These are phyloP conservation scores for Brachyalestes nurse DNA, from an alignment of 2,797 vertebrate species.

Conservation along the genomic window DNA sequence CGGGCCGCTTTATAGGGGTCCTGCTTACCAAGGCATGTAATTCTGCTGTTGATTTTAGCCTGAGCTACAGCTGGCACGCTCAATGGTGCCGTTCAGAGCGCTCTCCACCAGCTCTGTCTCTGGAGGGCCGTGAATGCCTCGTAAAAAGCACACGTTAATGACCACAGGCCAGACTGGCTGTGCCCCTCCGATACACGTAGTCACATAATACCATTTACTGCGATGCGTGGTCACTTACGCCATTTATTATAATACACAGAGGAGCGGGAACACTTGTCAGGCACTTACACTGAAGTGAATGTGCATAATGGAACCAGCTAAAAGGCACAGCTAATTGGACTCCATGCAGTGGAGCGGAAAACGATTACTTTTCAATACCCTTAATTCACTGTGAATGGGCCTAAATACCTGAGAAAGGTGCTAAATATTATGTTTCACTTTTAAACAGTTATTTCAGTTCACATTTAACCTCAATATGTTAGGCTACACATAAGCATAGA, in stretches of 20 bases:
- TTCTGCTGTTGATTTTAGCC: conserved; percentile 77
- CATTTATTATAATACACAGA: conserved; percentile 42
- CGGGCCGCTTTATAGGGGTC: conserved; percentile 69
- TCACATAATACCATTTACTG: conserved; percentile 55
- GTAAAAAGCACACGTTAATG: conserved; percentile 73
- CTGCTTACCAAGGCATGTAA: conserved; percentile 73
- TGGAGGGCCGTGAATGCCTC: conserved; percentile 68
- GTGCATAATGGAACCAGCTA: conserved; percentile 17
- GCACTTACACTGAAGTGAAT: conserved; percentile 30
- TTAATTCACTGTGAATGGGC: not conserved
- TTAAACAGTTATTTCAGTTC: not conserved
- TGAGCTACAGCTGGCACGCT: conserved; percentile 66
- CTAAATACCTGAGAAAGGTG: not conserved
- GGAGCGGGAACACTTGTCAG: conserved; percentile 35
- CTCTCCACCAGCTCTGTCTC: conserved; percentile 66
- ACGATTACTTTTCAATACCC: not conserved
- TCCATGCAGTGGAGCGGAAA: not conserved
- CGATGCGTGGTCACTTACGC: conserved; percentile 47
- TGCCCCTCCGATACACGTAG: conserved; percentile 52
- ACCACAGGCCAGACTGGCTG: conserved; percentile 61
- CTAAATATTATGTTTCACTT: not conserved
- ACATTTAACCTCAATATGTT: too few relatives aligned
- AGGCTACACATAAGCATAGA: too few relatives aligned
- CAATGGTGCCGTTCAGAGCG: conserved; percentile 74
- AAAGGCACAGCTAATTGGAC: conserved; percentile 10